Base-by-base conservation (phyloP, 2,797 vertebrate species). In the Pseudochirops corinnae region DNA sequence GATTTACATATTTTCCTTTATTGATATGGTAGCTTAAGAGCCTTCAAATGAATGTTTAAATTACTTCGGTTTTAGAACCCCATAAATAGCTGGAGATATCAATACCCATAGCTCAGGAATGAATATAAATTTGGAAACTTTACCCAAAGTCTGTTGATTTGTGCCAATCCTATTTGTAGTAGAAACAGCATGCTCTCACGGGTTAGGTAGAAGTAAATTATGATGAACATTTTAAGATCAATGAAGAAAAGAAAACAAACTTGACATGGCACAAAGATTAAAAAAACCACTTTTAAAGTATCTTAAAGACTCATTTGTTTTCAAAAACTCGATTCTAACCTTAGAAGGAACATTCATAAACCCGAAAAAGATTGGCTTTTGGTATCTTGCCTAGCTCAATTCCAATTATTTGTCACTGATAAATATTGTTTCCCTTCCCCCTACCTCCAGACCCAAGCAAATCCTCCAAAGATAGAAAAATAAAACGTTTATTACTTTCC, bases 391-490 rank as follows among this genome's bases (percentile, higher is more conserved):
- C 5, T 94, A 95, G 16, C 93, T 50, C 28, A 0, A 57, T 92
- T 87, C 2, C 39, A 95, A 55, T 55, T 93, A 74, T 93, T 95
- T 90, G 1, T 74, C 2, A 2, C 1, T 28, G 6, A 10, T 60
- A 94, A 96, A 90, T 94, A 91, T 90, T 94, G 95, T 95, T 94
- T 21, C 31, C 87, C 93, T 21, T 95, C 93, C 58, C 46, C 90
- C 93, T 94, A 26, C 21, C 7, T 82, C 74, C 39, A 82, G 74
- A 46, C 21, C 2, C 74, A 82, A 82, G 74, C 11, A 10, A 92
- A 4, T 92, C 18, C 39, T 96, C 96, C 50, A 60, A 92, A 90
- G 87, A 56, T 50, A 92, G 93, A 92, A 92, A 95, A 96, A 57
- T 46, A 94, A 46, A 0, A 0, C 16, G 93, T 95, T 94, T 56